Evolutionary conservation across 2,797 vertebrate species (phyloP).

Genomic region (Xerus rutilus): DNA sequence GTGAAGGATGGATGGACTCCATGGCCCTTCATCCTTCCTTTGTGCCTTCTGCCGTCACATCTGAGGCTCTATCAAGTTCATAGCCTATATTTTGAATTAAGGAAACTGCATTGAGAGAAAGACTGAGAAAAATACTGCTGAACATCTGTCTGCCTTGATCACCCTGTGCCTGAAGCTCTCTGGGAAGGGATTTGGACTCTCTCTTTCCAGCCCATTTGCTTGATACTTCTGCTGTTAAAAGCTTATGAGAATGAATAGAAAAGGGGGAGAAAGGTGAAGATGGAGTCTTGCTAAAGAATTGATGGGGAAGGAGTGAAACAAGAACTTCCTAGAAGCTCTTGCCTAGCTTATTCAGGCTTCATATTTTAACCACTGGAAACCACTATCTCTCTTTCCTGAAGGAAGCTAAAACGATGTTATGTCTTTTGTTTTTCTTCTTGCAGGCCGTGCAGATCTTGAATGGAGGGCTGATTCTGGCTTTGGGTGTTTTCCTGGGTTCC

Average conservation of each 20-base stretch:
- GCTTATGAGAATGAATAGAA: neutral
- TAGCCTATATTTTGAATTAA: neutral
- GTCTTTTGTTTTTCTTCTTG: neutral
- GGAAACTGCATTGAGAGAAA: neutral
- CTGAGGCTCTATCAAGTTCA: neutral
- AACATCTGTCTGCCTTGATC: neutral
- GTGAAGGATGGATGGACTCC: neutral
- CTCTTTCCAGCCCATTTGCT: too few relatives aligned
- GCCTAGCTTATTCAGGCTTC: neutral
- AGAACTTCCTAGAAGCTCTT: neutral
- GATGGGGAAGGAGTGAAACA: neutral
- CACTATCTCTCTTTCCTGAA: neutral
- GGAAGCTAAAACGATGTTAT: neutral
- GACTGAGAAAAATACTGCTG: neutral
- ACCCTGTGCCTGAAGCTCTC: neutral
- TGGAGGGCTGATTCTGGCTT: conserved; percentile 8
- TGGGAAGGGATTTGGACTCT: neutral
- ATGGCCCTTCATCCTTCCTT: neutral
- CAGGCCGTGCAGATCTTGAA: conserved; percentile 64
- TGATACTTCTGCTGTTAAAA: neutral
- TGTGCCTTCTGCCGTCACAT: neutral
- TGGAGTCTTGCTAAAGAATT: neutral
- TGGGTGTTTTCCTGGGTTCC: conserved; percentile 28
- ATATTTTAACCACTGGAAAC: neutral
- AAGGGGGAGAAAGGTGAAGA: too few relatives aligned